Percentiles rank a stretch among this genome's conserved stretches.
Conservation (phyloP, 2,888 invertebrate genomes). For the Eupeodes latifasciatus region DNA sequence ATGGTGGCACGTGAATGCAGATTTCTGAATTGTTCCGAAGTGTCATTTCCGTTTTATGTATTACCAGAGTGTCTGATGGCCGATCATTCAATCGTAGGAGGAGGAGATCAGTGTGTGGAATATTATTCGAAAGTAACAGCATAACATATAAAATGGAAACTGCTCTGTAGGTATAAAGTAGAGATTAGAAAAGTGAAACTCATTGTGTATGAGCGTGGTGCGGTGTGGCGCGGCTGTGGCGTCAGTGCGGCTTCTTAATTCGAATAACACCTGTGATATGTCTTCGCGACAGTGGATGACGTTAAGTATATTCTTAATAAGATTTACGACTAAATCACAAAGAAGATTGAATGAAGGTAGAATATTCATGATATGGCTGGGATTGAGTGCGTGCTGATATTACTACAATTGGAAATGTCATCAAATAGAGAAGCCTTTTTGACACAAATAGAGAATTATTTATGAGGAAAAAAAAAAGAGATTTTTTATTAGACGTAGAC, state of each 20-base stretch:
- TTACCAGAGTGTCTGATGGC: conserved; percentile 47
- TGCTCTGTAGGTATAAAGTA: conserved; percentile 3
- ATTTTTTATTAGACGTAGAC: not conserved
- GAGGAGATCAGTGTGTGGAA: not conserved
- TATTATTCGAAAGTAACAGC: conserved; percentile 64
- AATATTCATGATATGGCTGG: not conserved
- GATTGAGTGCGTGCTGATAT: not conserved
- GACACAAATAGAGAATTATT: conserved; percentile 1
- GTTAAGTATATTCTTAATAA: conserved; percentile 47
- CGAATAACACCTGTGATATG: conserved; percentile 53
- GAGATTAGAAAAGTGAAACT: conserved; percentile 74
- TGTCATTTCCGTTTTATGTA: conserved; percentile 71
- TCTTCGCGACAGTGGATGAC: conserved; percentile 19
- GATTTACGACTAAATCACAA: conserved; percentile 47
- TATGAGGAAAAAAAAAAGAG: not conserved
- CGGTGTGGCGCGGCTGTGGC: not conserved
- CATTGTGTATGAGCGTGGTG: conserved; percentile 4
- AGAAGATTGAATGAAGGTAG: conserved; percentile 35
- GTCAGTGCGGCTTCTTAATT: conserved; percentile 46
- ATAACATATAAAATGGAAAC: conserved; percentile 22
- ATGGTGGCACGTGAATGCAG: conserved; percentile 63
- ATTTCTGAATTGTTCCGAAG: conserved; percentile 52
- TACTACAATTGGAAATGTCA: not conserved
- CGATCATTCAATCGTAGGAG: conserved; percentile 1
- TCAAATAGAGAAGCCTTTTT: conserved; percentile 8